These are phyloP conservation scores for Himalopsyche anomala DNA, from an alignment of 2,888 invertebrate genomes.

Conservation along the genomic window DNA sequence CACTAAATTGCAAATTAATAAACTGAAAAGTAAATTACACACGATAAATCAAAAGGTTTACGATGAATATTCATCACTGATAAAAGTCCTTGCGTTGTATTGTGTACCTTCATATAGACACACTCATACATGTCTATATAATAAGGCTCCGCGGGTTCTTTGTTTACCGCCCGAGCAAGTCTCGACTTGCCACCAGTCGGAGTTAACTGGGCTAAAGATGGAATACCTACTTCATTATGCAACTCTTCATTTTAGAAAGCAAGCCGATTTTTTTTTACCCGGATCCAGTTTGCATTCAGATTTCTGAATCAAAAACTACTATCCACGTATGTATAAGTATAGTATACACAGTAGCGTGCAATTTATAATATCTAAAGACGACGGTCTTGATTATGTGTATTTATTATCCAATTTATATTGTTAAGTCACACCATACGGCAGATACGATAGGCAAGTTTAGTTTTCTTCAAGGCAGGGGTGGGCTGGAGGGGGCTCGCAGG, in stretches of 20 bases:
- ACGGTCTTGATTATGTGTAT: too few species aligned
- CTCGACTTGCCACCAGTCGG: constrained; percentile 5
- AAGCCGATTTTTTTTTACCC: constrained; percentile 14
- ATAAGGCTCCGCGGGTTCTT: constrained; percentile 12
- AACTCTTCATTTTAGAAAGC: neutral
- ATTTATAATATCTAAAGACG: too few species aligned
- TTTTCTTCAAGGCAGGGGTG: too few species aligned
- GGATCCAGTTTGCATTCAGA: constrained; percentile 14
- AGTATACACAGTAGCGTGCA: too few species aligned
- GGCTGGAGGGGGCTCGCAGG: too few species aligned
- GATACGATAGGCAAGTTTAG: too few species aligned
- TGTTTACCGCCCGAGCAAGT: neutral
- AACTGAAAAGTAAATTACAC: neutral
- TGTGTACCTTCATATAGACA: neutral
- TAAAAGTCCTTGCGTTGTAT: neutral
- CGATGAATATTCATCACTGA: neutral
- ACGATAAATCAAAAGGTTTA: neutral
- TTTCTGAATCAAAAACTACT: neutral
- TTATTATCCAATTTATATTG: too few species aligned
- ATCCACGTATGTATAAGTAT: neutral
- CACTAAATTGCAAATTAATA: too few species aligned
- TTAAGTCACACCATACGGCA: too few species aligned
- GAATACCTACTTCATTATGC: neutral
- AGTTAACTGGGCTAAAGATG: constrained; percentile 27
- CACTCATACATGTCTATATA: neutral